phyloP scores from a whole-genome alignment of 2,888 invertebrate genomes.

The Callyntrura sp. region DNA sequence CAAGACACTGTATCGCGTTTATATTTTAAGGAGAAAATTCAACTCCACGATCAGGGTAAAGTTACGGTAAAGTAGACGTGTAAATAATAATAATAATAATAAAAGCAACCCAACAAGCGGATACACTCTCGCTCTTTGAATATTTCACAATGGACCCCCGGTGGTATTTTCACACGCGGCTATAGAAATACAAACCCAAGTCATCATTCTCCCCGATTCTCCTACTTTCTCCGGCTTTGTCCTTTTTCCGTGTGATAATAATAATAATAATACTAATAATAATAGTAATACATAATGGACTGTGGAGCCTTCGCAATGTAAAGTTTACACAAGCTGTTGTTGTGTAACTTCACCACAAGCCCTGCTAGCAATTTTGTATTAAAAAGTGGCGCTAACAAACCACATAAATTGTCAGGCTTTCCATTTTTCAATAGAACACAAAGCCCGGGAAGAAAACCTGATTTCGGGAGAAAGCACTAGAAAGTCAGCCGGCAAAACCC shows the following conservation, averaged over 20 bases:
- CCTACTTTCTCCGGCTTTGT: constrained; percentile 14
- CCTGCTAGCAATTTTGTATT: not conserved
- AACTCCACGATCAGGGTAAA: too few species aligned
- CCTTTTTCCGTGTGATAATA: not conserved
- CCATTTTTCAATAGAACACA: too few species aligned
- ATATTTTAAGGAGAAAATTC: too few species aligned
- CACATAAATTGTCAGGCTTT: constrained; percentile 62
- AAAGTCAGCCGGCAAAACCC: not conserved
- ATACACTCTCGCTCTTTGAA: constrained; percentile 42
- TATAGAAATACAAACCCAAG: constrained; percentile 58
- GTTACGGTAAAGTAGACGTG: too few species aligned
- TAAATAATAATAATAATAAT: constrained; percentile 48
- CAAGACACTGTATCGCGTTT: too few species aligned
- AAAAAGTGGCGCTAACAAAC: constrained; percentile 19
- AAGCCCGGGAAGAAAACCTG: not conserved
- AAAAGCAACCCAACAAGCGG: constrained; percentile 63
- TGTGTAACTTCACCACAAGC: not conserved
- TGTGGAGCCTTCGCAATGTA: not conserved
- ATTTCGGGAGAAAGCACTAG: too few species aligned
- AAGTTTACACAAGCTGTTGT: not conserved
- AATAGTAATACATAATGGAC: constrained; percentile 45
- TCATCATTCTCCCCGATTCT: constrained; percentile 49
- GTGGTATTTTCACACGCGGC: constrained; percentile 66
- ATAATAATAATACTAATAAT: constrained; percentile 18
- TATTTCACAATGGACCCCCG: constrained; percentile 32